These are phyloP conservation scores for Echiichthys vipera DNA, from an alignment of 2,797 vertebrate genomes.

Conservation along the genomic window DNA sequence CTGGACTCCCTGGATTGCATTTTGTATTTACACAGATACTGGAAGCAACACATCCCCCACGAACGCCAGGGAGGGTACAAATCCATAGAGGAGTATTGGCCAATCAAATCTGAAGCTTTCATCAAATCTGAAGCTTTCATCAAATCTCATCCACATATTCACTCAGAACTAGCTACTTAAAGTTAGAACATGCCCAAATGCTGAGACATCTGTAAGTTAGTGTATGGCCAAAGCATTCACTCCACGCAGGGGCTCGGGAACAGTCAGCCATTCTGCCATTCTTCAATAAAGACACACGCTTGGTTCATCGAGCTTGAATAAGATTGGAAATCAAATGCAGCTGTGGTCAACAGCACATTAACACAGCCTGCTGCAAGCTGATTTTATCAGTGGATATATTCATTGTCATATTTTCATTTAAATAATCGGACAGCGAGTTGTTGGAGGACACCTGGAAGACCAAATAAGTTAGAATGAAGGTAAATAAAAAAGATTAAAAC, in stretches of 20 bases:
- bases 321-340: constrained; percentile 15
- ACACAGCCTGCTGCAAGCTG: neutral
- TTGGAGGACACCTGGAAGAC: neutral
- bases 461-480: neutral
- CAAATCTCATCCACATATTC: no score
- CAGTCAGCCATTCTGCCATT: neutral
- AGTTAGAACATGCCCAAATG: no score
- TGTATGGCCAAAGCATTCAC: no score
- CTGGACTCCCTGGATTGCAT: no score
- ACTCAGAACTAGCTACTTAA: no score
- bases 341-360: constrained; percentile 28
- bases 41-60: no score
- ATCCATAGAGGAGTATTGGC: no score
- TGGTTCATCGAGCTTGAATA: constrained; percentile 20
- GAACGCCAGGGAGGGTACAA: no score
- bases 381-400: constrained; percentile 12
- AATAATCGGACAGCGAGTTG: neutral
- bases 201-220: no score
- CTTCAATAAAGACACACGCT: neutral
- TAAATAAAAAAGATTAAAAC: neutral
- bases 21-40: no score
- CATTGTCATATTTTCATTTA: constrained; percentile 1
- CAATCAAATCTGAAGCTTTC: no score
- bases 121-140: no score
- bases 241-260: neutral